Conservation (phyloP, 2,113 vertebrate genomes). For the Oncorhynchus mykiss region DNA sequence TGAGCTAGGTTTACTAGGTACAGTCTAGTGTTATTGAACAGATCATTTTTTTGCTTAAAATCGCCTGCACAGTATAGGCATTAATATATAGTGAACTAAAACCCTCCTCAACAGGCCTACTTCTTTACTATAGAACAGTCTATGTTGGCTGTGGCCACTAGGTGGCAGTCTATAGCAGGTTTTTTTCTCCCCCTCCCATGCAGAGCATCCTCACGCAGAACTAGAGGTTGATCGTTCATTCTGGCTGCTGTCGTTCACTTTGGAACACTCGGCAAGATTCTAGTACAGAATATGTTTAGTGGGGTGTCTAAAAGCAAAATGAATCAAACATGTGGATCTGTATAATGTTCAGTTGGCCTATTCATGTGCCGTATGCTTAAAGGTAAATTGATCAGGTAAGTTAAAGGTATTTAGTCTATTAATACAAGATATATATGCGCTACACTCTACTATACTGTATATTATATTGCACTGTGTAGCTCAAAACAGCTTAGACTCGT, state of each 20-base stretch:
- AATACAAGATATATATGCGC: too few relatives aligned
- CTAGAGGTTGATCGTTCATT: neutral
- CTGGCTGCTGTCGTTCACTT: neutral
- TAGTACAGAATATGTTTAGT: neutral
- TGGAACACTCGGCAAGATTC: neutral
- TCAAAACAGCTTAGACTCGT: too few relatives aligned
- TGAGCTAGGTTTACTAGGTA: too few relatives aligned
- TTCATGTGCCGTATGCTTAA: neutral
- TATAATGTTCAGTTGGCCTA: neutral
- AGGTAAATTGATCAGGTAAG: neutral
- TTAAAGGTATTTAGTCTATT: too few relatives aligned
- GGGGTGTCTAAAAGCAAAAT: neutral
- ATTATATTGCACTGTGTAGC: too few relatives aligned
- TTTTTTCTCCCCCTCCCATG: neutral
- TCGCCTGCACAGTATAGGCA: neutral
- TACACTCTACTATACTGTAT: too few relatives aligned
- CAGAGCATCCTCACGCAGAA: neutral
- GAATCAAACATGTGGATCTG: too few relatives aligned
- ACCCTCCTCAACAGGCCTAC: too few relatives aligned
- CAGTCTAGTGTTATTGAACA: too few relatives aligned
- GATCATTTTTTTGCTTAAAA: too few relatives aligned
- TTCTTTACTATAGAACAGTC: neutral
- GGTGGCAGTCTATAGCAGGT: slow-evolving; percentile 39
- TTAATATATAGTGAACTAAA: neutral
- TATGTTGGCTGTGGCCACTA: slow-evolving; percentile 28